A percentile compares a stretch with the other conserved stretches of the same genome.
These are phyloP conservation scores for Sinentomon sp. DNA, from an alignment of 2,888 invertebrate species.

Conservation along the genomic window DNA sequence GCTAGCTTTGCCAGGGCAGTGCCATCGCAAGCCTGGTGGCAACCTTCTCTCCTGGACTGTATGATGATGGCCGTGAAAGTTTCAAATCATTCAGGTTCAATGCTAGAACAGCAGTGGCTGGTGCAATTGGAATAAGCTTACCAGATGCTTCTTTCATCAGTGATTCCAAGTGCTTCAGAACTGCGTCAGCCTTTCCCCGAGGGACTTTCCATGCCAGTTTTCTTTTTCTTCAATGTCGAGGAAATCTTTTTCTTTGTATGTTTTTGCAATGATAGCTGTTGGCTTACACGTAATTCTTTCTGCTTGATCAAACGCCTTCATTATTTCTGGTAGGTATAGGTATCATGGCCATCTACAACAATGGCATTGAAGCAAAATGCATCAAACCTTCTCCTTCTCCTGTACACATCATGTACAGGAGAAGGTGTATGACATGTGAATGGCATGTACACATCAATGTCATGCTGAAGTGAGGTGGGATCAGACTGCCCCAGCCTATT, in stretches of 20 bases:
- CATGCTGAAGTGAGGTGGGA: constrained; percentile 72
- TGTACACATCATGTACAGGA: too few relatives aligned
- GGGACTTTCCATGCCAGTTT: constrained; percentile 94
- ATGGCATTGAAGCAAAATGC: constrained; percentile 74
- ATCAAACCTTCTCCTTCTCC: too few relatives aligned
- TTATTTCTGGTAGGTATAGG: too few relatives aligned
- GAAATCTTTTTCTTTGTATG: constrained; percentile 76
- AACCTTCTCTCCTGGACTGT: constrained; percentile 43
- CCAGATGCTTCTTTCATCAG: constrained; percentile 36
- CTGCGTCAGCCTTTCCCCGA: too few relatives aligned
- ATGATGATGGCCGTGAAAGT: constrained; percentile 51
- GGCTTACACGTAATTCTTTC: constrained; percentile 45
- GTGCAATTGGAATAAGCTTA: constrained; percentile 32
- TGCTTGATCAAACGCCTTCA: constrained; percentile 49
- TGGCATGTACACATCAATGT: constrained; percentile 65
- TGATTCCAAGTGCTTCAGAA: constrained; percentile 31
- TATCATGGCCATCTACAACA: constrained; percentile 88
- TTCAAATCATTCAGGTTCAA: constrained; percentile 41
- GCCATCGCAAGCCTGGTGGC: constrained; percentile 81
- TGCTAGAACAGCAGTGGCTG: constrained; percentile 37
- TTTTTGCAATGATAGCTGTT: constrained; percentile 81
- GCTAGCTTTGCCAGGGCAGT: constrained; percentile 70
- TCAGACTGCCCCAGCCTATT: constrained; percentile 95
- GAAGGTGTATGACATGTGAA: too few relatives aligned
- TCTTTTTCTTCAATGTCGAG: constrained; percentile 70